Evolutionary conservation across 92 coral and sea anemone genomes (phyloP).

Genomic region (Siderastrea siderea): DNA sequence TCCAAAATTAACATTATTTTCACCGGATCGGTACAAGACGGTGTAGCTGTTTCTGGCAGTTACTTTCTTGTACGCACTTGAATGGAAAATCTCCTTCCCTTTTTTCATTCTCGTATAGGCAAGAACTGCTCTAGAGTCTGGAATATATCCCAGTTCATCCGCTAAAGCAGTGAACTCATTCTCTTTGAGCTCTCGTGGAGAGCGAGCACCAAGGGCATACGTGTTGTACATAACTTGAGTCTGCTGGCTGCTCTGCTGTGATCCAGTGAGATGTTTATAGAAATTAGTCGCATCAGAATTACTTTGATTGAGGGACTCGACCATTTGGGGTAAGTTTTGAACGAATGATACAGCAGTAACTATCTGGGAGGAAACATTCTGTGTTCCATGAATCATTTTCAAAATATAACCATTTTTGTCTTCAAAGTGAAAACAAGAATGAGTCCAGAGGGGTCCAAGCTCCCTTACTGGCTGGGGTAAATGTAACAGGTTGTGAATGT

Average conservation of each 20-base stretch:
- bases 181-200: conserved; percentile 37
- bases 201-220: conserved; percentile 43
- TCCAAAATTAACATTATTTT: conserved; percentile 21
- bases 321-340: conserved; percentile 60
- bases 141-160: conserved; percentile 40
- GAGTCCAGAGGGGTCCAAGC: conserved; percentile 74
- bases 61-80: conserved; percentile 42
- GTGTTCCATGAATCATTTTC: conserved; percentile 63
- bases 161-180: conserved; percentile 44
- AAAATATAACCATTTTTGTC: conserved; percentile 61
- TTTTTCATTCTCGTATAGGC: conserved; percentile 39
- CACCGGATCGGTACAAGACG: conserved; percentile 28
- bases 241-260: conserved; percentile 41
- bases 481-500: conserved; percentile 64
- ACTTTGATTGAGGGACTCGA: conserved; percentile 22
- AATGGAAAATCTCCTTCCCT: conserved; percentile 40
- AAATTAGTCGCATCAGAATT: conserved; percentile 22
- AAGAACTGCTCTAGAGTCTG: conserved; percentile 37
- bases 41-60: conserved; percentile 56
- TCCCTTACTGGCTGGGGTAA: conserved; percentile 49
- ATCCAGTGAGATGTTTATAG: conserved; percentile 53
- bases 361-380: conserved; percentile 56
- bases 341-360: conserved; percentile 58
- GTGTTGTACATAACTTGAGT: conserved; percentile 42
- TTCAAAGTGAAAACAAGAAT: conserved; percentile 65